A percentile compares a stretch with the other conserved stretches of the same genome.
Evolutionary conservation across 2,113 vertebrate genomes (phyloP).

Genomic region (Dasypus novemcinctus): DNA sequence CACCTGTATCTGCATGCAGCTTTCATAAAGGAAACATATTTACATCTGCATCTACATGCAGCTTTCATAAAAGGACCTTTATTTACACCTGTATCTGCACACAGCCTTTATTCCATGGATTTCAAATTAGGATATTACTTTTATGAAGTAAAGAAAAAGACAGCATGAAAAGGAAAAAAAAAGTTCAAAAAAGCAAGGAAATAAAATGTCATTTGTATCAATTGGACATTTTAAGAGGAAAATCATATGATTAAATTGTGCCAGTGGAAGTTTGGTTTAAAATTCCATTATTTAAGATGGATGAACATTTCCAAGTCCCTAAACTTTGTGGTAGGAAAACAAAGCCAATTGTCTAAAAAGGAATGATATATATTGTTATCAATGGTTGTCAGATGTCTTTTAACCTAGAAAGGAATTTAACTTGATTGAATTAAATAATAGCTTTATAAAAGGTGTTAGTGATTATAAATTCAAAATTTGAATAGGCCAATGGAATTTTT

Average conservation of each 20-base stretch:
- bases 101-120: not conserved
- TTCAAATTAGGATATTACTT: not conserved
- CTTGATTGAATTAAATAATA: not conserved
- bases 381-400: not conserved
- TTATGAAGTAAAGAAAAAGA: not conserved
- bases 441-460: not conserved
- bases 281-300: not conserved
- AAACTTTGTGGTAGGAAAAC: not conserved
- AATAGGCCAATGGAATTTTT: not conserved
- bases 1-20: not conserved
- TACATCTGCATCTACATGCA: no score
- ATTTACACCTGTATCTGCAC: not conserved
- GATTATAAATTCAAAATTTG: not conserved
- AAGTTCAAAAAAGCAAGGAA: not conserved
- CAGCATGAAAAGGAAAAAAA: not conserved
- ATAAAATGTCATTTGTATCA: conserved; percentile 2
- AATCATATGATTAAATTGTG: not conserved
- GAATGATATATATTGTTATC: not conserved
- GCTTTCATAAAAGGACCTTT: not conserved
- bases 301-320: not conserved
- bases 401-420: not conserved
- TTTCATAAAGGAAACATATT: not conserved
- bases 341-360: not conserved
- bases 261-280: not conserved
- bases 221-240: not conserved